Percentiles rank a stretch among this genome's conserved stretches.
Conservation (phyloP, 2,113 vertebrate genomes). For the Hemibates koningsi region DNA sequence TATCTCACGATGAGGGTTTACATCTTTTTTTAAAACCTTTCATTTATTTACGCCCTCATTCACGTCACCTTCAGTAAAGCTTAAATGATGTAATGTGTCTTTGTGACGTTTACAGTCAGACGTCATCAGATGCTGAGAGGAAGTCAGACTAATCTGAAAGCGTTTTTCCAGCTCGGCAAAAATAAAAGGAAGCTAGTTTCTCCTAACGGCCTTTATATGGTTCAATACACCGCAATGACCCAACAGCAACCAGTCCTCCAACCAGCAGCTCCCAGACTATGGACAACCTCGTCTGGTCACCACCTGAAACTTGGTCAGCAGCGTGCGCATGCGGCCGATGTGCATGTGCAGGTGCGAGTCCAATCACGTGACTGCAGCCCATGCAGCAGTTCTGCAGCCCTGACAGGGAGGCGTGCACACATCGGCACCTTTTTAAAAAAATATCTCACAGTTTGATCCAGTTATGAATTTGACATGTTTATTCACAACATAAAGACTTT, state of each 20-base stretch:
- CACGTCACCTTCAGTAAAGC: not conserved
- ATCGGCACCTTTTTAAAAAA: not conserved
- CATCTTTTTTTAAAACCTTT: rapidly evolving
- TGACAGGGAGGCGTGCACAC: not conserved
- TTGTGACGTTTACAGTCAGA: not conserved
- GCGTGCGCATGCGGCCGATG: not conserved
- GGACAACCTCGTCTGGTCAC: not conserved
- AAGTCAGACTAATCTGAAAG: not conserved
- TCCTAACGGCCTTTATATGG: not conserved
- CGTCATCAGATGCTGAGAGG: not conserved
- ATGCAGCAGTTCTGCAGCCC: not conserved
- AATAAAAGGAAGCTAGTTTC: not conserved
- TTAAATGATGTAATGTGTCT: not conserved
- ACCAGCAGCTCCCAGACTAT: not conserved
- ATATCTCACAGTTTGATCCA: not conserved
- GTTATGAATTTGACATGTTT: not conserved
- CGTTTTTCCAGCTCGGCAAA: not conserved
- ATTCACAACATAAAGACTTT: not conserved
- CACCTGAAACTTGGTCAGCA: not conserved
- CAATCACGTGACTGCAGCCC: not conserved
- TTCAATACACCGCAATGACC: not conserved
- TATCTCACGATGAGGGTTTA: not conserved
- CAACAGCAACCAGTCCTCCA: not conserved
- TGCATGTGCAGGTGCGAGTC: not conserved
- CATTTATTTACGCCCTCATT: not conserved